A percentile compares a stretch with the other conserved stretches of the same genome.
These are phyloP conservation scores for Cossypha caffra DNA, from an alignment of 2,797 vertebrate genomes.

Conservation along the genomic window DNA sequence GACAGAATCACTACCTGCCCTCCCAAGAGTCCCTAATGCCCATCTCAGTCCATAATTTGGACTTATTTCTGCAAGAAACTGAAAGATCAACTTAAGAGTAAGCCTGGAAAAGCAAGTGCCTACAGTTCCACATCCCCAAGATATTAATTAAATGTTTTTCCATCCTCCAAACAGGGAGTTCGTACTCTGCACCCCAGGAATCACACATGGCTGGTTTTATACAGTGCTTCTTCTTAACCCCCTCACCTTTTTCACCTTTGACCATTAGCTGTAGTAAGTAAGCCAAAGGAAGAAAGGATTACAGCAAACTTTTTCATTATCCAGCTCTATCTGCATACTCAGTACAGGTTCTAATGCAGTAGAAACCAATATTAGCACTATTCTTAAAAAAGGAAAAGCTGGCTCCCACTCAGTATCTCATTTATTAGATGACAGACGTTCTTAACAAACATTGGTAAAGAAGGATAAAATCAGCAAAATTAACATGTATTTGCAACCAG, in stretches of 20 bases:
- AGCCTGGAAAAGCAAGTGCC: not conserved
- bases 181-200: not conserved
- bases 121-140: not conserved
- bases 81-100: not conserved
- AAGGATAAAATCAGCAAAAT: slow-evolving; percentile 10
- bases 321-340: not conserved
- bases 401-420: not conserved
- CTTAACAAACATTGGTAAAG: not conserved
- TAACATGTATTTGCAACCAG: not conserved
- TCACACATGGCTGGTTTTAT: not conserved
- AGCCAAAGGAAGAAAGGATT: not conserved
- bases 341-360: not conserved
- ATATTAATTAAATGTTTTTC: not conserved
- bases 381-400: not conserved
- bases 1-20: not conserved
- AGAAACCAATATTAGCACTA: not conserved
- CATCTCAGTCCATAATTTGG: not conserved
- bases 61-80: not conserved
- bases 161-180: not conserved
- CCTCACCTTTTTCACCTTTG: not conserved
- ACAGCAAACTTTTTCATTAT: not conserved
- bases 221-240: not conserved
- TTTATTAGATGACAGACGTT: slow-evolving; percentile 19
- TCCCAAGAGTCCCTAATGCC: not conserved
- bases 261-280: not conserved